Percentiles rank a stretch among this genome's conserved stretches.
These are phyloP conservation scores for Penaeus japonicus DNA, from an alignment of 1,140 invertebrate species.

Conservation along the genomic window DNA sequence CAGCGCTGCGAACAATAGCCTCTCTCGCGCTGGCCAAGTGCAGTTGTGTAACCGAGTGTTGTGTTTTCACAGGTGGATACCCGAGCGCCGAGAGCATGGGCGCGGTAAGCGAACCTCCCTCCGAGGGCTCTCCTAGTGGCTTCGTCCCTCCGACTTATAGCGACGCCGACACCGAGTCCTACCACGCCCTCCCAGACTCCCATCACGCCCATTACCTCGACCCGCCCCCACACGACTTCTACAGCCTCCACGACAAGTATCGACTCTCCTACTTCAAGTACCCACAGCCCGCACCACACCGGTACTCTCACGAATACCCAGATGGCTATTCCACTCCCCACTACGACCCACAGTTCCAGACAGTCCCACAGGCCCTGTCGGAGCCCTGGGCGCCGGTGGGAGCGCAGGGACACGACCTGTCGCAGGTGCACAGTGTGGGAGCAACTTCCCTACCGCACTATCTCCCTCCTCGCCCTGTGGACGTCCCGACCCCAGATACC, in stretches of 20 bases:
- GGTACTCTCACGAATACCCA: constrained; percentile 54
- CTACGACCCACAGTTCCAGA: constrained; percentile 59
- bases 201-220: constrained; percentile 56
- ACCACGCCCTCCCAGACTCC: constrained; percentile 51
- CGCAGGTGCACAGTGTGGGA: constrained; percentile 48
- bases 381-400: constrained; percentile 56
- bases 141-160: constrained; percentile 50
- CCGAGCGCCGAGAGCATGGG: constrained; percentile 51
- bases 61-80: constrained; percentile 51
- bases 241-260: constrained; percentile 58
- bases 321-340: constrained; percentile 58
- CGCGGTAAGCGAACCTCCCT: constrained; percentile 53
- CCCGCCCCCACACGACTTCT: constrained; percentile 53
- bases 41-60: neutral
- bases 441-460: constrained; percentile 46
- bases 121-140: constrained; percentile 56
- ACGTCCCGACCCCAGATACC: constrained; percentile 68
- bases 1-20: too few species aligned
- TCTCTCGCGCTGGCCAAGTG: neutral
- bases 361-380: constrained; percentile 54
- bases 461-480: constrained; percentile 56
- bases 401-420: constrained; percentile 48
- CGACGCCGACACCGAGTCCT: constrained; percentile 47
- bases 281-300: constrained; percentile 50
- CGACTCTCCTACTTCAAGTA: constrained; percentile 57